These are phyloP conservation scores for Threskiornis aethiopicus DNA, from an alignment of 2,797 vertebrate species.

Conservation along the genomic window DNA sequence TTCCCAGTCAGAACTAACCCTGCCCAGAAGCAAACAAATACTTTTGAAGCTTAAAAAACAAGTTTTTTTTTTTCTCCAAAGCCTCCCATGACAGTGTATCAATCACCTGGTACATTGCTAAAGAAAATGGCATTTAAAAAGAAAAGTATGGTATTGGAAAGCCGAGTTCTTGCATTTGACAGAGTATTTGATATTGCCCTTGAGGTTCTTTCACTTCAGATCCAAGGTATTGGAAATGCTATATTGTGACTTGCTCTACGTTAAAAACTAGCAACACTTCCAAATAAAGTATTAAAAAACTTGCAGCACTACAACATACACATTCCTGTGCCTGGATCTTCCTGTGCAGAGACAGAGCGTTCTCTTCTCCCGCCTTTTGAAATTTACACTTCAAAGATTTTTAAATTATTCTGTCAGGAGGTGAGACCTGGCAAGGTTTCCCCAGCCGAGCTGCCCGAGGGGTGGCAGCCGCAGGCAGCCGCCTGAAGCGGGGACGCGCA, in stretches of 20 bases:
- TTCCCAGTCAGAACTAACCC: background rate
- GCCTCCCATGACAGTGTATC: background rate
- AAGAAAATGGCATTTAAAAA: background rate
- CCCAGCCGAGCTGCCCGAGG: rapidly evolving
- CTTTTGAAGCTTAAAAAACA: background rate
- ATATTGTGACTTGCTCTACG: background rate
- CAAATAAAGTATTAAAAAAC: background rate
- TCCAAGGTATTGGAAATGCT: background rate
- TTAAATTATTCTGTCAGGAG: rapidly evolving
- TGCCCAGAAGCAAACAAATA: background rate
- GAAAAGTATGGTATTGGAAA: background rate
- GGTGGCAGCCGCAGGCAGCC: rapidly evolving
- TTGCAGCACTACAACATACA: background rate
- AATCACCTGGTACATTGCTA: background rate
- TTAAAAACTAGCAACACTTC: background rate
- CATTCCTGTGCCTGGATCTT: too few species aligned
- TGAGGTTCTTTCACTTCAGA: background rate
- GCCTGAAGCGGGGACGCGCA: too few species aligned
- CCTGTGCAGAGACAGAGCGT: rapidly evolving
- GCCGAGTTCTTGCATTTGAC: background rate
- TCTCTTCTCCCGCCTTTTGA: background rate
- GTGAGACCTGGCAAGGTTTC: background rate
- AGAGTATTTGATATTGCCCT: background rate
- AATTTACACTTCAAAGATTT: background rate
- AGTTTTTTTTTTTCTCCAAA: background rate